Conservation (phyloP, 2,888 invertebrate species). For the Tipula helvola region DNA sequence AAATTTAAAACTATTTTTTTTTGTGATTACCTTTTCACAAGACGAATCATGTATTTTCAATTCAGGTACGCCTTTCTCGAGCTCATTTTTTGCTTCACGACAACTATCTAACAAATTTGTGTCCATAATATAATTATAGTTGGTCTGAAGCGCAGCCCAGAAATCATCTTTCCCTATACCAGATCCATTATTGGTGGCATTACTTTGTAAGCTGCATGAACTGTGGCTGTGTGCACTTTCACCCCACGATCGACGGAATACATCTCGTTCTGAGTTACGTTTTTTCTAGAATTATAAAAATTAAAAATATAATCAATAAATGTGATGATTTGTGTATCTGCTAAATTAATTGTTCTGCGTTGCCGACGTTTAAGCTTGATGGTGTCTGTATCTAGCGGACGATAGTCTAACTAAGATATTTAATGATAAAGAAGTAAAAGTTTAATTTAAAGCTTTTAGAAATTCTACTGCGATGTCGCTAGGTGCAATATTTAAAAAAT, state of each 20-base stretch:
- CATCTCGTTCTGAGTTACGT: conserved; percentile 50
- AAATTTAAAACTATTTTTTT: not conserved
- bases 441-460: not conserved
- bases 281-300: conserved; percentile 20
- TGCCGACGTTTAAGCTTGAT: not conserved
- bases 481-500: not conserved
- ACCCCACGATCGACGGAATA: conserved; percentile 66
- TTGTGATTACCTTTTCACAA: conserved; percentile 29
- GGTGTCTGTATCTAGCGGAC: not conserved
- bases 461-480: not conserved
- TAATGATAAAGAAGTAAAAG: not conserved
- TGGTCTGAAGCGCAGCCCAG: conserved; percentile 81
- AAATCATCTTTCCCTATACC: conserved; percentile 63
- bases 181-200: conserved; percentile 29
- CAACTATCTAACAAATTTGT: conserved; percentile 85
- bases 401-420: not conserved
- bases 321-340: not conserved
- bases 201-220: conserved; percentile 40
- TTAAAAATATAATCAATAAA: not conserved
- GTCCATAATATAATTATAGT: conserved; percentile 93
- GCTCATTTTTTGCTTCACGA: conserved; percentile 42
- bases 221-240: conserved; percentile 56
- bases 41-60: conserved; percentile 22
- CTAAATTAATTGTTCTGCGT: not conserved
- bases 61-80: conserved; percentile 27